phyloP scores from a whole-genome alignment of 1,140 invertebrate species.

The Conus ventricosus region DNA sequence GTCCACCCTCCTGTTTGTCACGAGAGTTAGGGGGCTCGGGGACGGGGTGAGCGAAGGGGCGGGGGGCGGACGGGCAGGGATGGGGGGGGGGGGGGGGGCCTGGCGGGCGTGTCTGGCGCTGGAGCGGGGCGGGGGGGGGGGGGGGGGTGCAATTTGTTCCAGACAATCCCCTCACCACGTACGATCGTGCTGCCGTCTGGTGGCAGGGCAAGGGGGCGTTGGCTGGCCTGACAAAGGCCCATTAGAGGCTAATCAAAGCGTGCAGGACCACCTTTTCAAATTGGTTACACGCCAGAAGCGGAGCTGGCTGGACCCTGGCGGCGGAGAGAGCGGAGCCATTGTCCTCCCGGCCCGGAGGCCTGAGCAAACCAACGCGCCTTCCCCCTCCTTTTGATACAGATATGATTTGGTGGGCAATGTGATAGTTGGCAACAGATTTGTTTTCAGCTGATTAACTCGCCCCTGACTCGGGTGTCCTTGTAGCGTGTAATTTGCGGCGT shows the following conservation, averaged over 20 bases:
- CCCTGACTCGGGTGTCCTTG: conserved; percentile 9
- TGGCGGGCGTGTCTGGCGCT: conserved; percentile 8
- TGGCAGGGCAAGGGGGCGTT: conserved; percentile 4
- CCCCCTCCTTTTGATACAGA: background rate
- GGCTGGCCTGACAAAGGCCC: conserved; percentile 23
- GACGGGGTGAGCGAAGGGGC: background rate
- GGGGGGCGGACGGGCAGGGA: too few species aligned
- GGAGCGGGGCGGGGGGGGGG: background rate
- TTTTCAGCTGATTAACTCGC: conserved; percentile 25
- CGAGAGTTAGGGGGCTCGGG: background rate
- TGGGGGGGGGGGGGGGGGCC: background rate
- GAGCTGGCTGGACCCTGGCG: background rate
- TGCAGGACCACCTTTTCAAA: conserved; percentile 14
- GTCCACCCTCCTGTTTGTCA: conserved; percentile 10
- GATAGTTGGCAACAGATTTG: conserved; percentile 32
- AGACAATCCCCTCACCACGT: conserved; percentile 34
- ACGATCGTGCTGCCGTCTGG: conserved; percentile 33
- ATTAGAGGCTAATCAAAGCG: conserved; percentile 38
- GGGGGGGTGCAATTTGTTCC: conserved; percentile 28
- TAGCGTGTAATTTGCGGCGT: conserved; percentile 1
- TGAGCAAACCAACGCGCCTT: conserved; percentile 4
- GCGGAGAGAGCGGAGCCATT: background rate
- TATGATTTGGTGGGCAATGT: conserved; percentile 16
- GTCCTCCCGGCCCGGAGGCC: background rate
- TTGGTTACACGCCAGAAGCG: conserved; percentile 23